A percentile compares a stretch with the other conserved stretches of the same genome.
Evolutionary conservation across 2,888 invertebrate genomes (phyloP).

Genomic region (Epistrophe eligans): DNA sequence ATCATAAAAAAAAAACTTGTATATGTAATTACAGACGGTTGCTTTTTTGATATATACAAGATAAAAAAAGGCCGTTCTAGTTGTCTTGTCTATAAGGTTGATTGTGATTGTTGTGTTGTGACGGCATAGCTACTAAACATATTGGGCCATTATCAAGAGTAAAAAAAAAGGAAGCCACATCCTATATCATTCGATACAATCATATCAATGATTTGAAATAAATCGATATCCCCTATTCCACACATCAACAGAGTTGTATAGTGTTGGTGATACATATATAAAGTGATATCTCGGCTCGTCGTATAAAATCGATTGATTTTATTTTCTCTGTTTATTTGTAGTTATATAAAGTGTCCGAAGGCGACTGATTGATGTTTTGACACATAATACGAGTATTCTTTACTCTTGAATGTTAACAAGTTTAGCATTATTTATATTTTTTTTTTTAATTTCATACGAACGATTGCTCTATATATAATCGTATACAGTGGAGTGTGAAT

Average conservation of each 20-base stretch:
- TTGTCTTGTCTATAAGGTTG: not conserved
- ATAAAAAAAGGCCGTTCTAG: conserved; percentile 14
- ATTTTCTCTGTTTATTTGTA: not conserved
- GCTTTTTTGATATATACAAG: conserved; percentile 1
- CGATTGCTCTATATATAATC: not conserved
- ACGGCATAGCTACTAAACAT: not conserved
- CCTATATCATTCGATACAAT: conserved; percentile 17
- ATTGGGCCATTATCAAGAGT: not conserved
- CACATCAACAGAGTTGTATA: not conserved
- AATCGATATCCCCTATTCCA: conserved; percentile 12
- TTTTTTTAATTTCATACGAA: not conserved
- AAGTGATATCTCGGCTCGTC: not conserved
- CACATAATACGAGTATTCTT: conserved; percentile 22
- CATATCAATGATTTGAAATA: conserved; percentile 19
- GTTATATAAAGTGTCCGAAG: not conserved
- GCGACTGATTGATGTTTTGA: conserved; percentile 17
- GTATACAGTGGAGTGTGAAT: not conserved
- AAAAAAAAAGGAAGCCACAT: conserved; percentile 8
- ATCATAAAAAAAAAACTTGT: not conserved
- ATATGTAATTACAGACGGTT: conserved; percentile 20
- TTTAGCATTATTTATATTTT: conserved; percentile 1
- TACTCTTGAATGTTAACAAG: not conserved
- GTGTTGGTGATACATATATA: not conserved
- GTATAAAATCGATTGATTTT: conserved; percentile 11
- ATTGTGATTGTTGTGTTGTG: conserved; percentile 20